phyloP scores from a whole-genome alignment of 2,888 invertebrate species.

The Reticulitermes lucifugus region DNA sequence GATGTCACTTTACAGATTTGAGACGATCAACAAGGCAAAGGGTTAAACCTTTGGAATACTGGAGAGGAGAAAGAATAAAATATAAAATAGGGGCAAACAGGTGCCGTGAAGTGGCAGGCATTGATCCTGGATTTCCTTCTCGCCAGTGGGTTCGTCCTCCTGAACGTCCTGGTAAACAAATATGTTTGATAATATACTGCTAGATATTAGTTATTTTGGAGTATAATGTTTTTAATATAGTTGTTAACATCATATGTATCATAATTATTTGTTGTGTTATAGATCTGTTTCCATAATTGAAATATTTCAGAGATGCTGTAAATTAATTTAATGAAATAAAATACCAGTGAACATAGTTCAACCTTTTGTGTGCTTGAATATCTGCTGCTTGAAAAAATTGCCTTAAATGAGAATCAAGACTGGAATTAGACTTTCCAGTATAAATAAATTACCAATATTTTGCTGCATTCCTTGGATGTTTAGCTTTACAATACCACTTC shows the following conservation, averaged over 20 bases:
- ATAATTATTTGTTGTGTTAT: neutral
- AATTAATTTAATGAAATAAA: too few species aligned
- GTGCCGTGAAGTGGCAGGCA: too few species aligned
- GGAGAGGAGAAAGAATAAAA: neutral
- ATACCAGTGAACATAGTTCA: too few species aligned
- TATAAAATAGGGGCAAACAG: neutral
- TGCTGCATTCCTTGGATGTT: too few species aligned
- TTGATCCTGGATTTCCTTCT: neutral
- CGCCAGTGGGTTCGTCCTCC: neutral
- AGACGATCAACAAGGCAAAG: neutral
- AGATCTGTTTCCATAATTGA: neutral
- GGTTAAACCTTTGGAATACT: neutral
- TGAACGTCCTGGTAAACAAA: neutral
- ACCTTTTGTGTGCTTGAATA: too few species aligned
- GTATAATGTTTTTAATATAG: neutral
- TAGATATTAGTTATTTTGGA: neutral
- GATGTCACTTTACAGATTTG: neutral
- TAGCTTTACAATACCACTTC: too few species aligned
- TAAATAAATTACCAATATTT: too few species aligned
- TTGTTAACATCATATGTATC: neutral
- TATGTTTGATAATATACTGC: neutral
- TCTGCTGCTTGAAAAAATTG: too few species aligned
- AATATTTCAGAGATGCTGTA: too few species aligned
- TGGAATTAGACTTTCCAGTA: too few species aligned
- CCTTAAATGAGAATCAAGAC: too few species aligned